Percentiles rank a stretch among this genome's conserved stretches.
Conservation (phyloP, 2,113 vertebrate species). For the Apteryx mantelli region DNA sequence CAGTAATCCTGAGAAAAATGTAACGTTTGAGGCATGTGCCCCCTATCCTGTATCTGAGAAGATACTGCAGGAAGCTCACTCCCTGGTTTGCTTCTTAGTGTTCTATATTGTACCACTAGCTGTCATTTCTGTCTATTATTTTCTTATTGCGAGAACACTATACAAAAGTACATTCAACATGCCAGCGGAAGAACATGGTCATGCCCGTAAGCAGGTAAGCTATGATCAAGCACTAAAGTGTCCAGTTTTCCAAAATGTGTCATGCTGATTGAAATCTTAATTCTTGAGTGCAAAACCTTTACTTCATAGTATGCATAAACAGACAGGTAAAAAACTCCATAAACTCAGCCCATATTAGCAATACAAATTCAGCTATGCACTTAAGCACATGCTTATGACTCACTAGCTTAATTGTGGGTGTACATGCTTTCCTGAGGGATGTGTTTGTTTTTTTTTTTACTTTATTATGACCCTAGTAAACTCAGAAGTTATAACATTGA, state of each 20-base stretch:
- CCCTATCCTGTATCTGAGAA: conserved; percentile 81
- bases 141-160: conserved; percentile 81
- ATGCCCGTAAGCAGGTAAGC: conserved; percentile 82
- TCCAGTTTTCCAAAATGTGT: not conserved
- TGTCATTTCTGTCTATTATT: conserved; percentile 84
- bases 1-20: conserved; percentile 73
- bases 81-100: conserved; percentile 81
- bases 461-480: not conserved
- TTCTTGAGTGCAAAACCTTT: not conserved
- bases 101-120: conserved; percentile 82
- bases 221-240: not conserved
- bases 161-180: conserved; percentile 82
- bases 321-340: not conserved
- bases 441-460: not conserved
- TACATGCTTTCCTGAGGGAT: not conserved
- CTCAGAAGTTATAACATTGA: not conserved
- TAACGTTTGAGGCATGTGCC: conserved; percentile 77
- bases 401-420: not conserved
- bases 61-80: conserved; percentile 80
- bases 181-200: conserved; percentile 81
- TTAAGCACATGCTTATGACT: not conserved
- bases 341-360: not conserved
- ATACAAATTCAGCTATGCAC: not conserved
- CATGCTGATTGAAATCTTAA: not conserved
- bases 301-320: not conserved